Percentiles rank a stretch among this genome's conserved stretches.
phyloP scores from a whole-genome alignment of 1,140 invertebrate species.

The Zaprionus gabonicus region DNA sequence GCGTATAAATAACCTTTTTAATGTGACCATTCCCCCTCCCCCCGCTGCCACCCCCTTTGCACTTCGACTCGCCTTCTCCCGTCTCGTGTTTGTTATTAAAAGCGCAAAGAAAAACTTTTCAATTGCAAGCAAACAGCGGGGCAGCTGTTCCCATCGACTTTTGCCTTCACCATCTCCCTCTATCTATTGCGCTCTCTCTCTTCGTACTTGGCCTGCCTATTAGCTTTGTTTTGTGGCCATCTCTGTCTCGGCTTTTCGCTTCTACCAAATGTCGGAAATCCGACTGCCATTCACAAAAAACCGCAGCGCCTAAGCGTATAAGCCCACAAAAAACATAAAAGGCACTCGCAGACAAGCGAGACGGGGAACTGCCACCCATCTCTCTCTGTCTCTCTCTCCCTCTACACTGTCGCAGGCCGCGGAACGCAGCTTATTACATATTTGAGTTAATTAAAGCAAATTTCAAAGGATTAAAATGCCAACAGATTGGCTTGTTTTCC shows the following conservation, averaged over 20 bases:
- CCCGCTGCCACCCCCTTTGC: no score
- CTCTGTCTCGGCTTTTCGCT: slow-evolving; percentile 39
- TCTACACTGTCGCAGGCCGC: neutral
- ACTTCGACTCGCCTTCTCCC: neutral
- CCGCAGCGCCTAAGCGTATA: slow-evolving; percentile 65
- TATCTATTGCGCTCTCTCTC: slow-evolving; percentile 25
- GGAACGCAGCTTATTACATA: slow-evolving; percentile 60
- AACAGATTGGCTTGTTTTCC: slow-evolving; percentile 41
- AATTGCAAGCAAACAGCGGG: slow-evolving; percentile 70
- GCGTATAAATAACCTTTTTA: slow-evolving; percentile 46
- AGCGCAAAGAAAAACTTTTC: slow-evolving; percentile 62
- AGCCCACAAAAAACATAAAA: slow-evolving; percentile 65
- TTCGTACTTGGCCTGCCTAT: slow-evolving; percentile 40
- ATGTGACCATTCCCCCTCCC: slow-evolving; percentile 26
- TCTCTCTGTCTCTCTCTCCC: neutral
- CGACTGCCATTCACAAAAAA: slow-evolving; percentile 56
- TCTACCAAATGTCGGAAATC: slow-evolving; percentile 62
- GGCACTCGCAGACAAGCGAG: slow-evolving; percentile 15
- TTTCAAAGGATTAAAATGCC: slow-evolving; percentile 75
- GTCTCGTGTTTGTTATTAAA: slow-evolving; percentile 70
- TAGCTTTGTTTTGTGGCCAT: slow-evolving; percentile 61
- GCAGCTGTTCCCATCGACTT: slow-evolving; percentile 75
- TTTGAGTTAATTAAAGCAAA: slow-evolving; percentile 77
- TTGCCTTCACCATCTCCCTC: slow-evolving; percentile 33
- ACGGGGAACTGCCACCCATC: neutral